Evolutionary conservation across 2,797 vertebrate species (phyloP), one percentile per base, ranked within the genome.

Genomic region (Myotis myotis): DNA sequence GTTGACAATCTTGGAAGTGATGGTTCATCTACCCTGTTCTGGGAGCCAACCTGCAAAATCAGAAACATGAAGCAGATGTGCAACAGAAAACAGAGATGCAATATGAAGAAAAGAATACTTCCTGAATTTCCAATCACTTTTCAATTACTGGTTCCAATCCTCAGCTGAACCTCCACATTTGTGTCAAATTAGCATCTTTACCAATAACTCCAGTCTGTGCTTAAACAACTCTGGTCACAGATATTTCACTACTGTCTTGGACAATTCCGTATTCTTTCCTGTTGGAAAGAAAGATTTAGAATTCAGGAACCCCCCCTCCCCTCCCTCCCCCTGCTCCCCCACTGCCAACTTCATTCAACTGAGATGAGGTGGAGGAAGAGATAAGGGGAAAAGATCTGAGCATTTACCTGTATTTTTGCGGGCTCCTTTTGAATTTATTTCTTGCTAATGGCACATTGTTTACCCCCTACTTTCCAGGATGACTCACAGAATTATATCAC

Each of bases 361-460:
- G 28, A 17, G 9, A 30, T 82, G 3, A 20, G 16, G 2, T 74
- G 17, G 23, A 96, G 70, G 51, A 88, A 51, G 25, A 71, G 15
- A 66, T 19, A 57, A 57, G 15, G 20, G 25, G 22, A 8, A 66
- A 74, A 20, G 5, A 74, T 72, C 8, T 23, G 12, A 30, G 8
- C 20, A 22, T 49, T 70, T 87, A 36, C 44, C 17, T 87, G 3
- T 70, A 22, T 71, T 80, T 49, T 53, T 84, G 1, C 25, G 88
- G 64, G 4, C 6, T 90, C 66, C 66, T 74, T 92, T 70, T 89
- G 33, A 89, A 41, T 93, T 87, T n/a, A 87, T 93, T 94, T 89
- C 20, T 68, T 62, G 9, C 12, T 49, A 16, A 64, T 38, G 19
- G 22, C 33, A 36, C 44, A 20, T 25, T 57, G 16, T 44, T 85